Percentiles rank a stretch among this genome's conserved stretches.
Conservation (phyloP, 2,113 vertebrate species). For the Climacteris rufus region DNA sequence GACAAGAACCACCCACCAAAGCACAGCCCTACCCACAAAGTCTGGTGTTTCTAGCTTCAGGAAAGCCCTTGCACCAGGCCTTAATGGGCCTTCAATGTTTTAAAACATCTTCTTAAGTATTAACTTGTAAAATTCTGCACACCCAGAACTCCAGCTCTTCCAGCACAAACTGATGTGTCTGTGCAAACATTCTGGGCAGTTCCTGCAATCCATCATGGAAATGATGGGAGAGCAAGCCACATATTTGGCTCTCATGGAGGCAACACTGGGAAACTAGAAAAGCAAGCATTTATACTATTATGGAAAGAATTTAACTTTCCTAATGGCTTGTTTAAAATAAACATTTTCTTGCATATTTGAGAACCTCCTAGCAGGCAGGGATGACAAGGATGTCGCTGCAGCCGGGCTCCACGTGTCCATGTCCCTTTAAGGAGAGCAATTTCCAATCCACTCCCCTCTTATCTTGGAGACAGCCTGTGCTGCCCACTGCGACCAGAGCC, state of each 20-base stretch:
- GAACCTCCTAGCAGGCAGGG: not conserved
- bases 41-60: not conserved
- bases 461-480: not conserved
- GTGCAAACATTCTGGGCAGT: not conserved
- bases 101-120: not conserved
- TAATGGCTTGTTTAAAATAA: not conserved
- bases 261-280: not conserved
- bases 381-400: not conserved
- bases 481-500: conserved; percentile 24
- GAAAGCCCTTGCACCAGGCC: not conserved
- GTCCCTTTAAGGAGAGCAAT: not conserved
- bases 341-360: not conserved
- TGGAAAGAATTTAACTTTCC: conserved; percentile 11
- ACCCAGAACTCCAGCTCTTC: not conserved
- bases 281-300: not conserved
- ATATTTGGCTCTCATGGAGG: not conserved
- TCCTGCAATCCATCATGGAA: not conserved
- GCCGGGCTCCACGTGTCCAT: not conserved
- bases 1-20: not conserved
- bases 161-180: not conserved
- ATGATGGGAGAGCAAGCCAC: not conserved
- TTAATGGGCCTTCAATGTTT: not conserved
- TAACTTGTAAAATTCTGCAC: not conserved
- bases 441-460: conserved; percentile 24
- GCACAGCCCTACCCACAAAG: not conserved